Conservation (phyloP, 2,888 invertebrate genomes). For the Notocelia uddmanniana region DNA sequence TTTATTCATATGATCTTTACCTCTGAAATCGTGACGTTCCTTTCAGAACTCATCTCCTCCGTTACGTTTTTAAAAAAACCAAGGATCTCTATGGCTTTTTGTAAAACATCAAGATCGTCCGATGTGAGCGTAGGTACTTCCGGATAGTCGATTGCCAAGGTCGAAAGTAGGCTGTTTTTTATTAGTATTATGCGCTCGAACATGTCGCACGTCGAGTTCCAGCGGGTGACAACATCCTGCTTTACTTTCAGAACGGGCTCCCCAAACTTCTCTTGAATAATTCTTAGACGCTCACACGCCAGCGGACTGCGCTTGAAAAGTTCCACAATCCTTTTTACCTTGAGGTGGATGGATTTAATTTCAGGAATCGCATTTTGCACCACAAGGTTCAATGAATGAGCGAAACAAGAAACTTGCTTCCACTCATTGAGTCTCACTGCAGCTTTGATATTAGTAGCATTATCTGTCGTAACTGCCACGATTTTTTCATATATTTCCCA, state of each 20-base stretch:
- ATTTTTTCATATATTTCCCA: background rate
- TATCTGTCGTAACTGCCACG: background rate
- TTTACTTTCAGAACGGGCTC: background rate
- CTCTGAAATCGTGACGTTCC: background rate
- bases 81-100: background rate
- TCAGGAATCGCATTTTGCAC: background rate
- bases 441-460: background rate
- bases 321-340: background rate
- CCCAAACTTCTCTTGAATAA: background rate
- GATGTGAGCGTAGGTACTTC: background rate
- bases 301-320: background rate
- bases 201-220: constrained; percentile 4
- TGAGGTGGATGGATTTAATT: background rate
- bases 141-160: background rate
- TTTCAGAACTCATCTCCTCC: background rate
- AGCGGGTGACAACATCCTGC: background rate
- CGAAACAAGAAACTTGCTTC: background rate
- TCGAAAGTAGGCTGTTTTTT: background rate
- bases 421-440: background rate
- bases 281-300: background rate
- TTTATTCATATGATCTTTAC: background rate
- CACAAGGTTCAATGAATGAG: background rate
- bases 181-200: background rate
- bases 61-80: background rate
- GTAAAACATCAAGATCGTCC: background rate